Conservation (phyloP, 2,888 invertebrate genomes). For the Conchocele bisecta region DNA sequence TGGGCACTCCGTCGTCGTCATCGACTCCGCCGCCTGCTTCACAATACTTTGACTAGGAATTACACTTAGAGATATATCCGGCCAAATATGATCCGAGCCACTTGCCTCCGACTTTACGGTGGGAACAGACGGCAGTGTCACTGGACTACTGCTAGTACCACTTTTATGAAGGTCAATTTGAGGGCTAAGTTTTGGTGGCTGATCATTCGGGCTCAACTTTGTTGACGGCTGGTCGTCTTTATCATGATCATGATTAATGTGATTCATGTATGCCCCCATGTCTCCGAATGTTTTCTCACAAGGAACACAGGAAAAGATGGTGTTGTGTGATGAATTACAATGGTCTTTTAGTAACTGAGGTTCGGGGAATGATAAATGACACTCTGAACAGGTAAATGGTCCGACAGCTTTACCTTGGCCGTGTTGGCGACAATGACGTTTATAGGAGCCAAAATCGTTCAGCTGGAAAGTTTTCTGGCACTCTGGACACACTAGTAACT, state of each 20-base stretch:
- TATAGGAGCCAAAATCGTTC: constrained; percentile 79
- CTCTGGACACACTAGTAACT: constrained; percentile 73
- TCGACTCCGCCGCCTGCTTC: constrained; percentile 67
- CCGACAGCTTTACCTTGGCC: constrained; percentile 61
- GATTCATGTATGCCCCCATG: constrained; percentile 4
- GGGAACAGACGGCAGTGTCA: too few relatives aligned
- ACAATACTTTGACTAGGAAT: constrained; percentile 45
- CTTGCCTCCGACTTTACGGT: background rate
- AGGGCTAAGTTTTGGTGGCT: constrained; percentile 13
- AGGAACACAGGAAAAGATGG: constrained; percentile 18
- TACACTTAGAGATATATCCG: constrained; percentile 21
- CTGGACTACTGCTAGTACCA: background rate
- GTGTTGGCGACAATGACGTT: constrained; percentile 77
- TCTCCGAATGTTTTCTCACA: constrained; percentile 27
- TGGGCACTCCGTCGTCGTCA: constrained; percentile 68
- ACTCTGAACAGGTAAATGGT: constrained; percentile 67
- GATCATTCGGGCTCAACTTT: background rate
- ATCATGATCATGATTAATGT: background rate
- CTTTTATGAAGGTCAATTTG: background rate
- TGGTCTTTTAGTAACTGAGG: constrained; percentile 63
- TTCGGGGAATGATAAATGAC: constrained; percentile 65
- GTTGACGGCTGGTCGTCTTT: constrained; percentile 1
- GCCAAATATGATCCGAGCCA: background rate
- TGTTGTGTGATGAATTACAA: constrained; percentile 16
- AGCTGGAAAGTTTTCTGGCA: constrained; percentile 77